phyloP scores from a whole-genome alignment of 2,888 invertebrate species.

The Iselma pallidipennis region DNA sequence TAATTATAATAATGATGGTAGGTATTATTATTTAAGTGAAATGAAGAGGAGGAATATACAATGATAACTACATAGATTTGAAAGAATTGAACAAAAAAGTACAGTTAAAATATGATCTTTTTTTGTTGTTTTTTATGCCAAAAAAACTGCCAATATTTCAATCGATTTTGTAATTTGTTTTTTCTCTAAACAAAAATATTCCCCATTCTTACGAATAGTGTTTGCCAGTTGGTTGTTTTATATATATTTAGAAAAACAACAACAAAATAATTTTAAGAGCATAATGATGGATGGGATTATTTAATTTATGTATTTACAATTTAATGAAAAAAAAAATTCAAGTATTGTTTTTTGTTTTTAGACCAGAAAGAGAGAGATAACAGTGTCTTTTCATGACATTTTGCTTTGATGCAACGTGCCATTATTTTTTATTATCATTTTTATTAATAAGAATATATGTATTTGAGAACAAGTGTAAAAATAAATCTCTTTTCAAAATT shows the following conservation, averaged over 20 bases:
- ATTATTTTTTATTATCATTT: slow-evolving; percentile 47
- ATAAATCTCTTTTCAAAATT: slow-evolving; percentile 18
- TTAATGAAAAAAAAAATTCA: slow-evolving; percentile 11
- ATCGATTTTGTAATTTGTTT: background rate
- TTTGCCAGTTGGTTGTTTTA: slow-evolving; percentile 18
- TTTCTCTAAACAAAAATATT: background rate
- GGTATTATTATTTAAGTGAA: background rate
- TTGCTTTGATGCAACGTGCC: slow-evolving; percentile 50
- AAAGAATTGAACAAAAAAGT: background rate
- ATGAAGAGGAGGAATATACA: background rate
- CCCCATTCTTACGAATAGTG: background rate
- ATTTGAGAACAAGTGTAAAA: slow-evolving; percentile 32
- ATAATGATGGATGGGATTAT: slow-evolving; percentile 25
- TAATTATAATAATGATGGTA: background rate
- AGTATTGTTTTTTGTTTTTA: background rate
- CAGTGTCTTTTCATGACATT: slow-evolving; percentile 44
- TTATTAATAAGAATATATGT: slow-evolving; percentile 33
- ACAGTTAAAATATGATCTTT: background rate
- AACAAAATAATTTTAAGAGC: slow-evolving; percentile 16
- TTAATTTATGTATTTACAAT: slow-evolving; percentile 23
- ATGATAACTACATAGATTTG: too few relatives aligned
- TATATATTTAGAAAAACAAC: slow-evolving; percentile 3
- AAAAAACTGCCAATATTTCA: background rate
- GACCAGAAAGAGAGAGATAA: slow-evolving; percentile 3
- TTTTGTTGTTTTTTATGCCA: background rate